phyloP scores from a whole-genome alignment of 2,888 invertebrate genomes.

The Diaprepes abbreviatus region DNA sequence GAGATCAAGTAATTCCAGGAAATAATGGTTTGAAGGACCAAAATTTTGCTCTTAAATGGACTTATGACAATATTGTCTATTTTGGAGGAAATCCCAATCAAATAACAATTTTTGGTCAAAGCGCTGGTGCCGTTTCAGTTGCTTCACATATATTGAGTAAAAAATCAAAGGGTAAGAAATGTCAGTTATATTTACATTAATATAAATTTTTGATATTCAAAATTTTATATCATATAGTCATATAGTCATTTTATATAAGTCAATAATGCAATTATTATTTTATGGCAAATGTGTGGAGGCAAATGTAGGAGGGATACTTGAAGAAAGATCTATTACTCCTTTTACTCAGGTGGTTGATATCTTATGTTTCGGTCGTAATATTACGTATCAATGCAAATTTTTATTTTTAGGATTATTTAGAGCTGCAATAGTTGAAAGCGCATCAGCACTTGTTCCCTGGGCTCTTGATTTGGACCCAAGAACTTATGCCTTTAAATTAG shows the following conservation, averaged over 20 bases:
- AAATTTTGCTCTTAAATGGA: conserved; percentile 30
- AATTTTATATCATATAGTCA: too few relatives aligned
- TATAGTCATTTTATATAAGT: too few relatives aligned
- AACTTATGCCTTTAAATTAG: neutral
- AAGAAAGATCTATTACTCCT: too few relatives aligned
- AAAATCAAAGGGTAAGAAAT: conserved; percentile 29
- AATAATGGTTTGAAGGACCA: conserved; percentile 39
- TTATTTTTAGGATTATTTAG: neutral
- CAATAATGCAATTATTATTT: too few relatives aligned
- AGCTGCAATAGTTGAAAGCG: too few relatives aligned
- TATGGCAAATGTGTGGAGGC: too few relatives aligned
- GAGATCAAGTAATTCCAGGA: conserved; percentile 26
- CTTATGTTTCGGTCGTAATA: too few relatives aligned
- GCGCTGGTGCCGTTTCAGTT: conserved; percentile 33
- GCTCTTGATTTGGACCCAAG: conserved; percentile 5
- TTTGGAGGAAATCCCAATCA: conserved; percentile 33
- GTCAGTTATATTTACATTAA: too few relatives aligned
- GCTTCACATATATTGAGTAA: conserved; percentile 20
- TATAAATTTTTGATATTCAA: too few relatives aligned
- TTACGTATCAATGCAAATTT: neutral
- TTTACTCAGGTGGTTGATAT: too few relatives aligned
- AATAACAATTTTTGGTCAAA: conserved; percentile 35
- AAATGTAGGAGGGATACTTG: too few relatives aligned
- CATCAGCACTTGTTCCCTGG: conserved; percentile 1
- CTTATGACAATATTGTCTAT: conserved; percentile 21